Evolutionary conservation across 1,140 invertebrate species (phyloP), one percentile per base, ranked within the genome.

Genomic region (Trichomalopsis sarcophagae): DNA sequence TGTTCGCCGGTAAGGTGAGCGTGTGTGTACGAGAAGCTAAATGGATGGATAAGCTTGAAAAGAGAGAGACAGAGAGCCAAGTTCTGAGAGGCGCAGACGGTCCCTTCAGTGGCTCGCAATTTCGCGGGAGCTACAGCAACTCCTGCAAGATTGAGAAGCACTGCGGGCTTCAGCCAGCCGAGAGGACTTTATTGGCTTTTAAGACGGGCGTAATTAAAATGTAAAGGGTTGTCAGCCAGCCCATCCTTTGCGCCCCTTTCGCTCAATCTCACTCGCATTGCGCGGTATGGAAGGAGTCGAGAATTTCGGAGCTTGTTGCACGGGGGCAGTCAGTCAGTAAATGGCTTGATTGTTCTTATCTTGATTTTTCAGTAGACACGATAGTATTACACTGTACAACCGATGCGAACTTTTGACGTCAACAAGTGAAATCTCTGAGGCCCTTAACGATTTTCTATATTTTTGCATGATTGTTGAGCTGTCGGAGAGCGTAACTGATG

Each of bases 181-280:
- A 84, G 50, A 89, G 87, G 89, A 91, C 86, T 90, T 90, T 90
- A 91, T 91, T 90, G 89, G 89, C 89, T 90, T 91, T 90, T 90
- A 90, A 91, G 89, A 90, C 88, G 86, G 71, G 81, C 87, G 88
- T 90, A 91, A 92, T 91, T 91, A 91, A 92, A 92, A 91, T 90
- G 87, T 90, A 90, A 91, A 91, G 88, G 88, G 89, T 91, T 90
- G 88, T 90, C 89, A 88, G 87, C 82, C 85, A 81, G 40, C 33
- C 86, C 84, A 82, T 75, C 81, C 81, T 36, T 82, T 40, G 81
- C 71, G n/a, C 47, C 82, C 83, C 84, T 86, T 81, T 77, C 76
- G 81, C 84, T 88, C 81, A 81, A 86, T 86, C 82, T 88, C 87
- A 44, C 75, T 82, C 68, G 66, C 73, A 68, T 44, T 77, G 30